Percentiles rank a stretch among this genome's conserved stretches.
Conservation (phyloP, 2,113 vertebrate genomes). For the Phalacrocorax brasilianus region DNA sequence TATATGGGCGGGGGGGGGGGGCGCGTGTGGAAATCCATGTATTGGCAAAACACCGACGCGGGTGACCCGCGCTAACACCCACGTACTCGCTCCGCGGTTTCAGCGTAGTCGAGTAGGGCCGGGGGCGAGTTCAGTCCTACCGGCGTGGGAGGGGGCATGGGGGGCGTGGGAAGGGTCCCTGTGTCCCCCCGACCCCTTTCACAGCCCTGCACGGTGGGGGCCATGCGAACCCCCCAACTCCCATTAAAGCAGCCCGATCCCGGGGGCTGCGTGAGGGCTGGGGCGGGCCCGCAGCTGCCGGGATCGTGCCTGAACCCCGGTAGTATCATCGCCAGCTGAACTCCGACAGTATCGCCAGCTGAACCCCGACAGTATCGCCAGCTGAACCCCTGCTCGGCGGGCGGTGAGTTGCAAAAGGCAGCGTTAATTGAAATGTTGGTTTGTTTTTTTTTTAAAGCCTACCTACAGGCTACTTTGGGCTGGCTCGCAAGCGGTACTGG, state of each 20-base stretch:
- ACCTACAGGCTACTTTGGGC: fast-evolving
- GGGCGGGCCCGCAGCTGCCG: background rate
- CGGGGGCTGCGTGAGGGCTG: too few species aligned
- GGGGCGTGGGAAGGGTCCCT: background rate
- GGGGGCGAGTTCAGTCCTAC: background rate
- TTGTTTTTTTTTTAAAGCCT: background rate
- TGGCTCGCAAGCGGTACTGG: fast-evolving
- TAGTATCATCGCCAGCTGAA: too few species aligned
- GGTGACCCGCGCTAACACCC: background rate
- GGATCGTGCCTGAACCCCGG: fast-evolving
- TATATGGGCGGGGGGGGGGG: too few species aligned
- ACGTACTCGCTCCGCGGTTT: too few species aligned
- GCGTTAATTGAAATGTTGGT: fast-evolving
- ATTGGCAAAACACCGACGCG: background rate
- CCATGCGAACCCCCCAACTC: fast-evolving
- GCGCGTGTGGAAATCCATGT: background rate
- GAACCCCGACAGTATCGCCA: fast-evolving
- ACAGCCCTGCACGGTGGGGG: background rate
- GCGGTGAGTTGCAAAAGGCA: background rate
- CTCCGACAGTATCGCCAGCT: fast-evolving
- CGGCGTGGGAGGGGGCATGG: background rate
- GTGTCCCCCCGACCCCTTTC: too few species aligned
- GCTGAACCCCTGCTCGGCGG: background rate
- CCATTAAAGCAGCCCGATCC: too few species aligned
- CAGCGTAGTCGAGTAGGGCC: background rate